These are phyloP conservation scores for Semaprochilodus insignis DNA, from an alignment of 2,797 vertebrate species.

Conservation along the genomic window DNA sequence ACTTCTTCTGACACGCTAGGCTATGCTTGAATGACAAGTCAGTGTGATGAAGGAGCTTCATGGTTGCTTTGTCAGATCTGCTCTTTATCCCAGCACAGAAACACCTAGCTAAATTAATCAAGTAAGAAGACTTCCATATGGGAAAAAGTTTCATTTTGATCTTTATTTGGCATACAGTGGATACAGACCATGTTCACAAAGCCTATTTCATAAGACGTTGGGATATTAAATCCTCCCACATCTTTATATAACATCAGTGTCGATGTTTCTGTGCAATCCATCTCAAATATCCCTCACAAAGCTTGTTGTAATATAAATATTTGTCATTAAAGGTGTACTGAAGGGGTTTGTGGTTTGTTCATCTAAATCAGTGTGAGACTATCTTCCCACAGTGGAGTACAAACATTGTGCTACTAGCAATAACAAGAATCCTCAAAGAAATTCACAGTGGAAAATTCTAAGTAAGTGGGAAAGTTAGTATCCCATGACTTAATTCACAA, in stretches of 20 bases:
- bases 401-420: neutral
- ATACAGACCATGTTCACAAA: neutral
- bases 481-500: no score
- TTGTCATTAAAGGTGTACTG: slow-evolving; percentile 3
- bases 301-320: neutral
- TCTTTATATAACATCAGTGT: slow-evolving; percentile 13
- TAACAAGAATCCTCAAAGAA: slow-evolving; percentile 4
- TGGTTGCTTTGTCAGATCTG: slow-evolving; percentile 32
- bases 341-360: slow-evolving; percentile 29
- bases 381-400: neutral
- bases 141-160: slow-evolving; percentile 59
- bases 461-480: neutral
- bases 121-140: slow-evolving; percentile 60
- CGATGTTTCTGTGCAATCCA: slow-evolving; percentile 16
- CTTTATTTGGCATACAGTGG: slow-evolving; percentile 59
- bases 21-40: slow-evolving; percentile 31
- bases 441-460: neutral
- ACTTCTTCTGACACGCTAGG: slow-evolving; percentile 34
- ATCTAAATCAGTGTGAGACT: slow-evolving; percentile 15
- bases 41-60: slow-evolving; percentile 51
- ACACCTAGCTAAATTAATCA: neutral
- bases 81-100: neutral
- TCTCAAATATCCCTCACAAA: slow-evolving; percentile 11
- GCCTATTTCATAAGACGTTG: neutral
- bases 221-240: slow-evolving; percentile 23